phyloP scores from a whole-genome alignment of 1,140 invertebrate species.

The Subanguina moxae region DNA sequence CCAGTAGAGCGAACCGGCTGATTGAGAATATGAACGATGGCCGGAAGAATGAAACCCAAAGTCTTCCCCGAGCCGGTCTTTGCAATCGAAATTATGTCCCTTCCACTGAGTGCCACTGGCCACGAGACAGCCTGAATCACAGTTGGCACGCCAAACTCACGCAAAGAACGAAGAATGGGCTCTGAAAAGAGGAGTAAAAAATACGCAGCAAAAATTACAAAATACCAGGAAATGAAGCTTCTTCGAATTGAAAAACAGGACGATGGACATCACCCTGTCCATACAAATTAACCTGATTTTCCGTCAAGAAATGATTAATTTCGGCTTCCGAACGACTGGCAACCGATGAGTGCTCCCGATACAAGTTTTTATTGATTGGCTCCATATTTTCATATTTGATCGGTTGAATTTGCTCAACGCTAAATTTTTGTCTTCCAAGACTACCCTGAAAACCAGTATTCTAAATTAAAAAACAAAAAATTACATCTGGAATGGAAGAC shows the following conservation, averaged over 20 bases:
- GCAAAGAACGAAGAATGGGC: conserved; percentile 34
- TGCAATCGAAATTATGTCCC: conserved; percentile 67
- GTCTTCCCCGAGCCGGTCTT: conserved; percentile 68
- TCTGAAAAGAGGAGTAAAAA: conserved; percentile 9
- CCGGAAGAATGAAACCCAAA: conserved; percentile 66
- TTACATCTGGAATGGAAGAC: no score
- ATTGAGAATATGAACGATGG: conserved; percentile 86
- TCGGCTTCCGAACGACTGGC: conserved; percentile 44
- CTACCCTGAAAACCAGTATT: no score
- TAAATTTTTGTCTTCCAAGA: no score
- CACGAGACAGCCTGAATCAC: conserved; percentile 61
- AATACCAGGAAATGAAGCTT: conserved; percentile 44
- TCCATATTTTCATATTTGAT: conserved; percentile 19
- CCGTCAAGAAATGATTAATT: conserved; percentile 33
- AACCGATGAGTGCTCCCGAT: conserved; percentile 47
- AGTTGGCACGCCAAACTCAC: conserved; percentile 48
- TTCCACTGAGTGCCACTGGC: conserved; percentile 63
- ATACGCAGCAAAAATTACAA: not conserved
- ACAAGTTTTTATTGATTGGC: conserved; percentile 51
- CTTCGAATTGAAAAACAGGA: conserved; percentile 54
- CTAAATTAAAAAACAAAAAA: no score
- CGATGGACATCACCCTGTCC: conserved; percentile 46
- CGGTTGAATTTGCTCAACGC: no score
- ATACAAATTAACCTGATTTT: conserved; percentile 49
- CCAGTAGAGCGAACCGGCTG: conserved; percentile 46